Evolutionary conservation across 2,113 vertebrate genomes (phyloP), one percentile per base, ranked within the genome.

Genomic region (Podarcis cretensis): DNA sequence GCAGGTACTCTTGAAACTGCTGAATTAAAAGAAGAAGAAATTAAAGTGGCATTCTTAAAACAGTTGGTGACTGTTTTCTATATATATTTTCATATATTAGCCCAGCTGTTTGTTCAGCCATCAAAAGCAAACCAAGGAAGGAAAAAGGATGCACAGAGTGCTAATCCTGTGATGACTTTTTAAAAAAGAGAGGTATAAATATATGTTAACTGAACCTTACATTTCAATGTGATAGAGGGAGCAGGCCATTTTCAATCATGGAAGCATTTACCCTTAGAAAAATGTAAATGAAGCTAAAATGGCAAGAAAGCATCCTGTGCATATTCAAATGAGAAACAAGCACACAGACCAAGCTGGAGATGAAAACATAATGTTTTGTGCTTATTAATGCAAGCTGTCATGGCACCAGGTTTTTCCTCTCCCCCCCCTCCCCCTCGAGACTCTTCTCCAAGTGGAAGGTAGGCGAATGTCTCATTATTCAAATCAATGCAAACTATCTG

Each of bases 401-500:
- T 76, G 16, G 89, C 81, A 90, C 2, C 73, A 16, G n/a, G 74
- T 84, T 68, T 20, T 75, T 77, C 66, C 54, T 13, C 20, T 37
- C 75, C 8, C 43, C 18, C 57, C 2, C 59, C 18, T 78, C 25
- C 25, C 18, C 3, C 32, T 82, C 35, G 25, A 75, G 71, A 86
- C 63, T 20, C 16, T 92, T 25, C 5, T 54, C 14, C 87, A 5
- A 43, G 92, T 48, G 90, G 76, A 90, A 71, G 76, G 12, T 75
- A 86, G 89, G 71, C 57, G 1, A 87, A 18, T 43, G 35, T 80
- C 23, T 88, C 68, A 59, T 84, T 94, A 89, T 89, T 94, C 6
- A 91, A 93, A 89, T 92, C 79, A 73, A 77, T 90, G 6, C 7
- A 88, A 7, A 3, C 63, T 94, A 92, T 91, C 68, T 92, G 78